Conservation (phyloP, 2,888 invertebrate species). For the Leptopterna dolabrata region DNA sequence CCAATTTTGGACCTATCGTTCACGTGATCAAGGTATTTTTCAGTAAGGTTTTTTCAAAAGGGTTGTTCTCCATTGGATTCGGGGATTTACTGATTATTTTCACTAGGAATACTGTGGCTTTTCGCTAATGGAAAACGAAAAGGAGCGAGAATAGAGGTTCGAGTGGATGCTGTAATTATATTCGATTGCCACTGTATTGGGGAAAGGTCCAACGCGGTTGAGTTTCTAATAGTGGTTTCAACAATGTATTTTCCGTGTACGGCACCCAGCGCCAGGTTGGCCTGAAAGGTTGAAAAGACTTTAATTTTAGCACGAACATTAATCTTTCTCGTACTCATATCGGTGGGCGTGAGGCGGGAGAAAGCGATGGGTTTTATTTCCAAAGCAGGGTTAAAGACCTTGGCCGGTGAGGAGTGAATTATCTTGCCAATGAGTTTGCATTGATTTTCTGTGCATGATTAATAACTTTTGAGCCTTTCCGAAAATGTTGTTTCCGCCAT, state of each 20-base stretch:
- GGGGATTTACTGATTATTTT: no score
- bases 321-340: not conserved
- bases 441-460: not conserved
- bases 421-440: not conserved
- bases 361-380: not conserved
- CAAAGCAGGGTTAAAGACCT: not conserved
- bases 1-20: no score
- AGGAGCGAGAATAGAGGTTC: no score
- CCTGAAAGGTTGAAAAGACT: not conserved
- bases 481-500: not conserved
- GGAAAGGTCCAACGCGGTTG: not conserved
- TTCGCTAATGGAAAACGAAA: no score
- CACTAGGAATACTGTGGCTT: no score
- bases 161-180: no score
- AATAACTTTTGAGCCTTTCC: not conserved
- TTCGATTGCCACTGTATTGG: not conserved
- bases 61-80: no score
- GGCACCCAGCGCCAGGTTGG: not conserved
- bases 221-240: not conserved
- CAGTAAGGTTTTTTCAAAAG: no score
- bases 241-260: not conserved
- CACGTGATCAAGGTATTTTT: no score
- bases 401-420: not conserved
- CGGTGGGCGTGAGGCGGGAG: not conserved
- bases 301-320: not conserved